Conservation (phyloP, 1,140 invertebrate species). For the Macrobrachium nipponense region DNA sequence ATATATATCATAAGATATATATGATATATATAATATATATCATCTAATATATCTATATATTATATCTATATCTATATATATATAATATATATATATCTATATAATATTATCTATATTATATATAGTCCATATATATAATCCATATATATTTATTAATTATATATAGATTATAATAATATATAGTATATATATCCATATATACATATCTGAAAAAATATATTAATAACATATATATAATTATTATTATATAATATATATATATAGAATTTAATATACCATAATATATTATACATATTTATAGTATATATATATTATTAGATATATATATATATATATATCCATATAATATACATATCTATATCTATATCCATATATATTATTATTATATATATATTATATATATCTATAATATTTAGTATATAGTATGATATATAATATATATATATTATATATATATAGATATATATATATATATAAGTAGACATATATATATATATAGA, state of each 20-base stretch:
- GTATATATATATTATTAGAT: conserved; percentile 12
- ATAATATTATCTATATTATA: neutral
- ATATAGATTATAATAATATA: neutral
- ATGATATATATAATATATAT: neutral
- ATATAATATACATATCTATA: conserved; percentile 6
- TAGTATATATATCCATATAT: neutral
- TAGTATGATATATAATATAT: conserved; percentile 1
- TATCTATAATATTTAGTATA: neutral
- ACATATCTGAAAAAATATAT: neutral
- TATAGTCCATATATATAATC: neutral
- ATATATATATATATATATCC: conserved; percentile 10
- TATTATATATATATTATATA: conserved; percentile 6
- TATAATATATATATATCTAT: conserved; percentile 5
- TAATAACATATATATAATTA: neutral
- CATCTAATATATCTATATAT: conserved; percentile 5
- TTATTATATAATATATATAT: neutral
- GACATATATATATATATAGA: no score
- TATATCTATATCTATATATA: conserved; percentile 8
- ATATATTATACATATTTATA: neutral
- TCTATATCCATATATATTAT: conserved; percentile 2
- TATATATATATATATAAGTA: no score
- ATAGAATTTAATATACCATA: no score
- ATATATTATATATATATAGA: no score
- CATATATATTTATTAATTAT: neutral
- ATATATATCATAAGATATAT: no score